phyloP scores from a whole-genome alignment of 1,140 invertebrate species.

The Elysia chlorotica region DNA sequence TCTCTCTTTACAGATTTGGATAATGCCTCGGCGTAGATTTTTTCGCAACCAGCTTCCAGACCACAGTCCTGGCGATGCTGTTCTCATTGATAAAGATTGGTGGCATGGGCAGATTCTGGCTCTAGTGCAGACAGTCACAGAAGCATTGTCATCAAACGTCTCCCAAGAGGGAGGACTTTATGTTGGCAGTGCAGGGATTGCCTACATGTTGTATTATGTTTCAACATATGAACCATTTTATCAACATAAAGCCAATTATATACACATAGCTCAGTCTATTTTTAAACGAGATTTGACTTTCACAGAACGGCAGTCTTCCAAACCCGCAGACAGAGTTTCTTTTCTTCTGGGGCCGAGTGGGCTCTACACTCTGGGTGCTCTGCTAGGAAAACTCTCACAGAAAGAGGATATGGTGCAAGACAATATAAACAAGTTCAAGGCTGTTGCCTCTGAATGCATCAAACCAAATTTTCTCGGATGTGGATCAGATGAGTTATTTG shows the following conservation, averaged over 20 bases:
- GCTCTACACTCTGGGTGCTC: conserved; percentile 57
- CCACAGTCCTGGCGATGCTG: conserved; percentile 31
- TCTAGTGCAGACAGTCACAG: conserved; percentile 35
- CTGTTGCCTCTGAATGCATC: conserved; percentile 50
- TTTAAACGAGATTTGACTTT: background rate
- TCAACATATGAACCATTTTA: conserved; percentile 45
- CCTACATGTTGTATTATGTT: conserved; percentile 64
- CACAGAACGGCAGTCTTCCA: background rate
- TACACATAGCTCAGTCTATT: conserved; percentile 42
- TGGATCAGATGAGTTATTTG: conserved; percentile 83
- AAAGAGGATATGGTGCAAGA: conserved; percentile 36
- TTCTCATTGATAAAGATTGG: conserved; percentile 35
- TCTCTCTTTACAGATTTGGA: no score
- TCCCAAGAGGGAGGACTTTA: conserved; percentile 64
- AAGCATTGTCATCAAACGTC: conserved; percentile 36
- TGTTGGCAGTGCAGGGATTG: conserved; percentile 63
- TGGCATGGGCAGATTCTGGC: conserved; percentile 36
- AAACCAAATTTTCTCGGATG: conserved; percentile 70
- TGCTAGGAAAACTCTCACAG: conserved; percentile 51
- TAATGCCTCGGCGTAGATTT: conserved; percentile 32
- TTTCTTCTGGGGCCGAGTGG: conserved; percentile 65
- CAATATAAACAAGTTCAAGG: conserved; percentile 48
- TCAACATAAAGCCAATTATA: conserved; percentile 39
- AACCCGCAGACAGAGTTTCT: conserved; percentile 43
- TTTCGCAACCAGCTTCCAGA: conserved; percentile 56